These are phyloP conservation scores for Vanessa tameamea DNA, from an alignment of 1,140 invertebrate species.

Conservation along the genomic window DNA sequence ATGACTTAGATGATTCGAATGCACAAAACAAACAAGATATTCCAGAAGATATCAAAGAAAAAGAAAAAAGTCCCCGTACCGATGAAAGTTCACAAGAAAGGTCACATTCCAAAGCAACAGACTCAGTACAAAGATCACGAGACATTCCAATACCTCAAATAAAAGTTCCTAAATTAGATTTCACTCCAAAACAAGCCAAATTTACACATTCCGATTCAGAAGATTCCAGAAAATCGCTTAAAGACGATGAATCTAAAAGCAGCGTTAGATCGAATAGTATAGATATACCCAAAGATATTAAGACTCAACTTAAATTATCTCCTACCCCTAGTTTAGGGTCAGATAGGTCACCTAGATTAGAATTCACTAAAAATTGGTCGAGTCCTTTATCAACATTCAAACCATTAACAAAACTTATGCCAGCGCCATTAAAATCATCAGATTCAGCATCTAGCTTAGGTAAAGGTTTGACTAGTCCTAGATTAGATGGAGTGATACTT, in stretches of 20 bases:
- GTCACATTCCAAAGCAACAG: conserved; percentile 52
- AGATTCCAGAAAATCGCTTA: conserved; percentile 57
- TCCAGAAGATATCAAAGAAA: conserved; percentile 40
- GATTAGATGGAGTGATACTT: conserved; percentile 71
- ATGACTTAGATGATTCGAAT: conserved; percentile 66
- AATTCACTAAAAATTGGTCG: conserved; percentile 63
- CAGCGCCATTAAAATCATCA: conserved; percentile 58
- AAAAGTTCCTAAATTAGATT: conserved; percentile 72
- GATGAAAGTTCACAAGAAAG: conserved; percentile 49
- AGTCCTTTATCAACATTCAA: conserved; percentile 68
- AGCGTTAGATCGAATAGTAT: conserved; percentile 57
- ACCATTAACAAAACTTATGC: conserved; percentile 56
- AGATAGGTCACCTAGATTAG: conserved; percentile 63
- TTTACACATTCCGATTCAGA: conserved; percentile 60
- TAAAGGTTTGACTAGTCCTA: conserved; percentile 63
- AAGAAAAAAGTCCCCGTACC: conserved; percentile 42
- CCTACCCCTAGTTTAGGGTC: conserved; percentile 59
- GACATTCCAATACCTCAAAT: conserved; percentile 67
- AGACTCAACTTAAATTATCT: conserved; percentile 57
- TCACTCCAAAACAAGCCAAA: conserved; percentile 50
- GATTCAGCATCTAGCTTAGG: conserved; percentile 62
- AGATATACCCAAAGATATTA: conserved; percentile 55
- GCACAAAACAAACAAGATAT: conserved; percentile 47
- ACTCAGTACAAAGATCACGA: conserved; percentile 49
- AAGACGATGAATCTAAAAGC: conserved; percentile 59